Conservation (phyloP, 64 coral and sea anemone genomes). For the Pachyseris speciosa region DNA sequence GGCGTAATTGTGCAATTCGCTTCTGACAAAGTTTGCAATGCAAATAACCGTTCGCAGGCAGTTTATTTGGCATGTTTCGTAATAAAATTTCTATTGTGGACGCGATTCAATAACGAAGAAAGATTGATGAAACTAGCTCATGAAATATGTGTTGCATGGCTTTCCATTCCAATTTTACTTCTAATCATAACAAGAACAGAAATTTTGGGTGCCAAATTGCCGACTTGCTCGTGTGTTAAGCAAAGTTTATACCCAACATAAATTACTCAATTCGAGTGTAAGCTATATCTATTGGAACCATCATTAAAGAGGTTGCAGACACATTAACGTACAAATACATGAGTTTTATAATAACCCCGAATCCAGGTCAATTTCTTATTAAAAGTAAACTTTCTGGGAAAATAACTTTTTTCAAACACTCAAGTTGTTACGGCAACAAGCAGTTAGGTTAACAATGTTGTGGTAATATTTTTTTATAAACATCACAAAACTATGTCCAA, state of each 20-base stretch:
- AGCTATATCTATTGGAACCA: no score
- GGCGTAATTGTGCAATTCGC: background rate
- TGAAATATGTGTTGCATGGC: no score
- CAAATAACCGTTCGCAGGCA: background rate
- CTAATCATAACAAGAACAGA: no score
- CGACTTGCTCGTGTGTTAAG: no score
- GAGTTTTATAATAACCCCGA: background rate
- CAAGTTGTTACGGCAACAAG: background rate
- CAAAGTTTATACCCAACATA: no score
- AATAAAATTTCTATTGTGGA: background rate
- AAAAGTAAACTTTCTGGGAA: background rate
- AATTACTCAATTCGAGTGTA: no score
- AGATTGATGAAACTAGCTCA: background rate
- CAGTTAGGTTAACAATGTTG: conserved; percentile 7
- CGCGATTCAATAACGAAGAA: background rate
- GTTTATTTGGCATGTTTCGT: background rate
- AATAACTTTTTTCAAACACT: background rate
- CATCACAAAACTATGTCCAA: background rate
- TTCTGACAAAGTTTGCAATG: background rate
- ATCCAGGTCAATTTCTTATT: no score
- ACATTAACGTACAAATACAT: background rate
- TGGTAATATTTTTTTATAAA: background rate
- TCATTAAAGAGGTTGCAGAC: background rate
- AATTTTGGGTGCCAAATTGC: no score
- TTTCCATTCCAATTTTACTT: no score